Evolutionary conservation across 2,888 invertebrate species (phyloP).

Genomic region (Drepana falcataria): DNA sequence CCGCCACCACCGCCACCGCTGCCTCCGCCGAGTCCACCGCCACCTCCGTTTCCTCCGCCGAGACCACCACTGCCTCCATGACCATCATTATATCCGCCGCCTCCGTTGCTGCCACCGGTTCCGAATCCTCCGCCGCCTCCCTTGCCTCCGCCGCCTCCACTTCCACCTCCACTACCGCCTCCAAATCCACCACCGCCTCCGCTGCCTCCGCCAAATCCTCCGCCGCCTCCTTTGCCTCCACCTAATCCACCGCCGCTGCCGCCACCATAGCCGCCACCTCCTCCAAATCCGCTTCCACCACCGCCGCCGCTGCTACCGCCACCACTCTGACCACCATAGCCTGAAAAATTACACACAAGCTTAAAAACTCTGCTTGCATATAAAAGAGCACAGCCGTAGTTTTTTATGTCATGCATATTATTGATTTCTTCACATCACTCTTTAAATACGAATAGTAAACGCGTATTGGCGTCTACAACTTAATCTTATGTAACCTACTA

Average conservation of each 20-base stretch:
- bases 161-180: conserved; percentile 8
- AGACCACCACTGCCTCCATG: conserved; percentile 5
- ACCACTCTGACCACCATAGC: background rate
- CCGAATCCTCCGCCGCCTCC: conserved; percentile 18
- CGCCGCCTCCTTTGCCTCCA: conserved; percentile 9
- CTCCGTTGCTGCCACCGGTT: conserved; percentile 24
- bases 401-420: too few relatives aligned
- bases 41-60: conserved; percentile 22
- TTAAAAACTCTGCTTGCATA: background rate
- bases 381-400: background rate
- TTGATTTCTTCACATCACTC: too few relatives aligned
- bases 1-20: conserved; percentile 9
- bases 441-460: too few relatives aligned
- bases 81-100: conserved; percentile 17
- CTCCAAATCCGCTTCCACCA: conserved; percentile 3
- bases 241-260: conserved; percentile 13
- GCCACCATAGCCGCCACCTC: conserved; percentile 6
- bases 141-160: conserved; percentile 6
- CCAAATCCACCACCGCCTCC: conserved; percentile 27
- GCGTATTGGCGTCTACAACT: too few relatives aligned
- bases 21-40: conserved; percentile 11
- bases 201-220: conserved; percentile 34
- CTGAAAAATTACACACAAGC: background rate
- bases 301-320: conserved; percentile 9
- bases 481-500: too few relatives aligned